Evolutionary conservation across 2,113 vertebrate genomes (phyloP).

Genomic region (Nanorana parkeri): DNA sequence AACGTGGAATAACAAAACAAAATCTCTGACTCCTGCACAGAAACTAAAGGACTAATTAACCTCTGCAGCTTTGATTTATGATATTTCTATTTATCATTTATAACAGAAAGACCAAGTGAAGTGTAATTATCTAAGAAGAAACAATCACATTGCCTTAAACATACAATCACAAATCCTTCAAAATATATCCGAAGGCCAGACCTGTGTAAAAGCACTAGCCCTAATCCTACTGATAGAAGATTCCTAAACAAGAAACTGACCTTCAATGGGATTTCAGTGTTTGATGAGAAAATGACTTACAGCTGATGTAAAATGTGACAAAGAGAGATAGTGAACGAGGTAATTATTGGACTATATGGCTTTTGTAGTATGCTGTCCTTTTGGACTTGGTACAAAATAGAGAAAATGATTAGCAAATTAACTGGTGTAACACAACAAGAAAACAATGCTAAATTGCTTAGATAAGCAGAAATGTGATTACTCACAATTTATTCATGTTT

Average conservation of each 20-base stretch:
- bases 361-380: constrained; percentile 4
- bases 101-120: constrained; percentile 37
- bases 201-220: constrained; percentile 13
- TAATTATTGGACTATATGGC: constrained; percentile 24
- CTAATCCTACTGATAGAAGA: constrained; percentile 28
- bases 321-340: constrained; percentile 34
- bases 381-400: constrained; percentile 31
- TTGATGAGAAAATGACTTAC: constrained; percentile 45
- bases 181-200: constrained; percentile 45
- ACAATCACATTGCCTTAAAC: constrained; percentile 24
- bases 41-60: constrained; percentile 51
- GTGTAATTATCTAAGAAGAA: constrained; percentile 17
- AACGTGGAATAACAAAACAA: constrained; percentile 17
- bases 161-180: constrained; percentile 32
- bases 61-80: constrained; percentile 42
- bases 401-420: constrained; percentile 31
- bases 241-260: constrained; percentile 39
- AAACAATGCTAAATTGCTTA: constrained; percentile 32
- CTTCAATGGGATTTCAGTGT: constrained; percentile 45
- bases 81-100: constrained; percentile 45
- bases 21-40: constrained; percentile 22
- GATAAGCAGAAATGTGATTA: constrained; percentile 39
- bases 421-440: constrained; percentile 12
- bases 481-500: constrained; percentile 29
- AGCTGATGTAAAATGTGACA: constrained; percentile 47